Base-by-base conservation (phyloP, 2,797 vertebrate species). In the Anableps anableps region DNA sequence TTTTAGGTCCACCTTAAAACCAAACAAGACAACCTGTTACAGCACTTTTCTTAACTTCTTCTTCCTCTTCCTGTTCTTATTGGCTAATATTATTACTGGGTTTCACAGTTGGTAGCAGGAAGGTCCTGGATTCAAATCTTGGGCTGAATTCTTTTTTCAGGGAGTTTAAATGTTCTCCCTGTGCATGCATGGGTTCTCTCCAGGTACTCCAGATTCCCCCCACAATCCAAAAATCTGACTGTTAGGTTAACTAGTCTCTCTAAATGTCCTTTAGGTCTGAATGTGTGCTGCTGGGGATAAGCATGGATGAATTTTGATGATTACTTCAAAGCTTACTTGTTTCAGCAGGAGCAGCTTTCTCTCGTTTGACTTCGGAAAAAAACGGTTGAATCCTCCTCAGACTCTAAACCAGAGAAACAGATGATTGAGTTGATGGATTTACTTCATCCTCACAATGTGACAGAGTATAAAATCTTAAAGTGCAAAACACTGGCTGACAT, bases 361-460 rank as follows among this genome's bases (percentile, higher is more conserved):
- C 62, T 13, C 1, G 13, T 47, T 78, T 78, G 1, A 78, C 38
- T 45, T 71, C 76, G 47, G 76, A 38, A 31, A 45, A 72, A 78
- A 58, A 72, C 5, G 0, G 76, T 70, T 4, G 3, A 2, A 7
- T 77, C 64, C n/a, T 82, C 5, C 19, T 47, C 0, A 23, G 0
- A 36, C 11, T 55, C 80, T 77, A 26, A 36, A 45, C 16, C 21
- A 47, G 47, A 77, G n/a, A 53, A 64, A 53, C 23, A 36, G n/a
- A 29, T 7, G 41, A 45, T 17, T 17, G 4, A 64, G 1, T 64
- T 64, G 1, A 34, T 36, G 14, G 66, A 71, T 71, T 45, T 9
- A 55, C 29, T 47, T 72, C n/a, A 62, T 34, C 16, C 29, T 17
- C 55, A 31, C n/a, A 31, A 29, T 31, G 16, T 50, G n/a, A 60